These are phyloP conservation scores for Centropyge bicolor DNA, from an alignment of 2,797 vertebrate genomes.

Conservation along the genomic window DNA sequence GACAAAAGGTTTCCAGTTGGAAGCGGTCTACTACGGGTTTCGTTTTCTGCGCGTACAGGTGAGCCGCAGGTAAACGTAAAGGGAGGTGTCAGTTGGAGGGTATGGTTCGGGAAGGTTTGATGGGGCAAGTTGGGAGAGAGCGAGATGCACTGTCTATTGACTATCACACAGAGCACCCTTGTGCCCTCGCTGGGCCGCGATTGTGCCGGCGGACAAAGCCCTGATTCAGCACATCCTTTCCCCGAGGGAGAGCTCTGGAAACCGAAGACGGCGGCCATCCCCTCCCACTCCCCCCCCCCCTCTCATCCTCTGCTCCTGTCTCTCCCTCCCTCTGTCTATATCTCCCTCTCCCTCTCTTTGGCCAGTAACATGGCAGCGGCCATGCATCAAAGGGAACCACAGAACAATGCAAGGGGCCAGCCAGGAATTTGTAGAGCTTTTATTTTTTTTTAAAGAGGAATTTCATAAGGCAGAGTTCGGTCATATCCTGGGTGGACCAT, in stretches of 20 bases:
- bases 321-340: constrained; percentile 77
- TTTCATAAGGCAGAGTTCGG: constrained; percentile 74
- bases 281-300: constrained; percentile 60
- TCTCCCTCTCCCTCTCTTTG: constrained; percentile 68
- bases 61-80: constrained; percentile 73
- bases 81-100: constrained; percentile 51
- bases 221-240: constrained; percentile 89
- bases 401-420: constrained; percentile 82
- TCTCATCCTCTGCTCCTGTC: constrained; percentile 73
- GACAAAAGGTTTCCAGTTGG: constrained; percentile 35
- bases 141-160: constrained; percentile 84
- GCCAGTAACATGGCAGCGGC: constrained; percentile 77
- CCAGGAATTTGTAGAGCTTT: constrained; percentile 79
- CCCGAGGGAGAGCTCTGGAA: constrained; percentile 84
- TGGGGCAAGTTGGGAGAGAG: constrained; percentile 63
- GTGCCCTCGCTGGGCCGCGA: constrained; percentile 84
- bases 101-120: constrained; percentile 54
- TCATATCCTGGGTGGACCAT: constrained; percentile 67
- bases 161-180: constrained; percentile 87
- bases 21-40: background rate
- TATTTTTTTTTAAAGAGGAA: constrained; percentile 69
- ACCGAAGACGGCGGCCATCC: constrained; percentile 83
- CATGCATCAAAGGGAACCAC: constrained; percentile 83
- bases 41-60: constrained; percentile 58
- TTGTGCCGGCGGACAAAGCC: constrained; percentile 88